phyloP scores from a whole-genome alignment of 2,888 invertebrate species.

The Chrysomela aeneicollis region DNA sequence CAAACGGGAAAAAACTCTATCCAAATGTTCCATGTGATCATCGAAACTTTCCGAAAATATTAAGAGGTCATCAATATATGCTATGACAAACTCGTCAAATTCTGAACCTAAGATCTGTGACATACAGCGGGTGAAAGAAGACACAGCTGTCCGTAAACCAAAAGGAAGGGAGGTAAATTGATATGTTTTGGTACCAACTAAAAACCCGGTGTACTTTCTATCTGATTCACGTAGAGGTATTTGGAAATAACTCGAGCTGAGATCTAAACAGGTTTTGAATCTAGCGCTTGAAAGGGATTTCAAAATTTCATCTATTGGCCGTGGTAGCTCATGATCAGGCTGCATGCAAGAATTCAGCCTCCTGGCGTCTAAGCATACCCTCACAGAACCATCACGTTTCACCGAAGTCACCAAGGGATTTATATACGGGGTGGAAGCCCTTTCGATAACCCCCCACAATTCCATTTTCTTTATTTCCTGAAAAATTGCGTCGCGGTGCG shows the following conservation, averaged over 20 bases:
- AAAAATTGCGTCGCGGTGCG: background rate
- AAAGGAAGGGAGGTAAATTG: constrained; percentile 38
- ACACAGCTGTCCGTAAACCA: constrained; percentile 28
- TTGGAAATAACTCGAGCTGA: background rate
- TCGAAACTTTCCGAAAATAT: constrained; percentile 31
- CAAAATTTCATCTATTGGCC: constrained; percentile 30
- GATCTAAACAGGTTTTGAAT: background rate
- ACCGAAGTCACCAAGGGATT: constrained; percentile 7
- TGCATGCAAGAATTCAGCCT: constrained; percentile 24
- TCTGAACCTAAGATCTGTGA: constrained; percentile 32
- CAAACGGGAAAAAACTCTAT: constrained; percentile 28
- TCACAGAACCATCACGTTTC: background rate
- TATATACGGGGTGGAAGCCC: constrained; percentile 6
- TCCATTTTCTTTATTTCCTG: background rate
- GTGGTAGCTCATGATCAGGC: constrained; percentile 25
- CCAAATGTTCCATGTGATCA: constrained; percentile 33
- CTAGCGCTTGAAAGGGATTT: background rate
- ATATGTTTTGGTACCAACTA: constrained; percentile 35
- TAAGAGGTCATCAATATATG: constrained; percentile 38
- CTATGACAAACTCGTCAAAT: constrained; percentile 25
- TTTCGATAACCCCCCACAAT: constrained; percentile 9
- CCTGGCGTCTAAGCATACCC: constrained; percentile 22
- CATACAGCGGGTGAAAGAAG: constrained; percentile 33
- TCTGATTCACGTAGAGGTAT: background rate
- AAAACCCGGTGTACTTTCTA: constrained; percentile 39